Percentiles rank a stretch among this genome's conserved stretches.
phyloP scores from a whole-genome alignment of 53 echinoderm and acorn worm species.

The Temnopleurus reevesii region DNA sequence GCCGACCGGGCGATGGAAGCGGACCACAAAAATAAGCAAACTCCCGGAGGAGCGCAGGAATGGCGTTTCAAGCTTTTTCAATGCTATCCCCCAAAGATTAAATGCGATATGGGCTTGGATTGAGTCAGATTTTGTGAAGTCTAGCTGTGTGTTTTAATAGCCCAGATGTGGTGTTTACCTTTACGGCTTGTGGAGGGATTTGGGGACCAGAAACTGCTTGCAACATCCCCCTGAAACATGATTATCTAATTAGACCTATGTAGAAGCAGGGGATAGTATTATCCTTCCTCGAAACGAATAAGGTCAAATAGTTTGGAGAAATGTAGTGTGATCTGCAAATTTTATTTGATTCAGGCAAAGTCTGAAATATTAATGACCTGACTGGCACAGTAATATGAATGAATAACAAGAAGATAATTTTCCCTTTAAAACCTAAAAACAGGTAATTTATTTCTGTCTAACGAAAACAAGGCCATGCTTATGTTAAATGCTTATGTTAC shows the following conservation, averaged over 20 bases:
- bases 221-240: too few species aligned
- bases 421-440: too few species aligned
- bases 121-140: not conserved
- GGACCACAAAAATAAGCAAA: not conserved
- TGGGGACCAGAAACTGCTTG: too few species aligned
- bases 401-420: too few species aligned
- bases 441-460: too few species aligned
- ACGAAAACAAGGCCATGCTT: too few species aligned
- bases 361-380: not conserved
- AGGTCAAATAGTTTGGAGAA: too few species aligned
- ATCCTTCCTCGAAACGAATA: too few species aligned
- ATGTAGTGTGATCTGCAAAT: not conserved
- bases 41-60: not conserved
- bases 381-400: not conserved
- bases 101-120: not conserved
- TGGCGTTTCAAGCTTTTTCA: conserved; percentile 20
- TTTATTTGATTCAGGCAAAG: not conserved
- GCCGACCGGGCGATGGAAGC: not conserved
- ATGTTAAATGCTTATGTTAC: too few species aligned
- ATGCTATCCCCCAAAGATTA: not conserved
- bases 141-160: conserved; percentile 32
- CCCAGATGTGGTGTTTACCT: conserved; percentile 31
- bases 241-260: too few species aligned
- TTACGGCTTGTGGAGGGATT: not conserved
- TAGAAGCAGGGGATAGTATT: too few species aligned